A percentile compares a stretch with the other conserved stretches of the same genome.
Conservation (phyloP, 2,888 invertebrate species). For the Alsophila aescularia region DNA sequence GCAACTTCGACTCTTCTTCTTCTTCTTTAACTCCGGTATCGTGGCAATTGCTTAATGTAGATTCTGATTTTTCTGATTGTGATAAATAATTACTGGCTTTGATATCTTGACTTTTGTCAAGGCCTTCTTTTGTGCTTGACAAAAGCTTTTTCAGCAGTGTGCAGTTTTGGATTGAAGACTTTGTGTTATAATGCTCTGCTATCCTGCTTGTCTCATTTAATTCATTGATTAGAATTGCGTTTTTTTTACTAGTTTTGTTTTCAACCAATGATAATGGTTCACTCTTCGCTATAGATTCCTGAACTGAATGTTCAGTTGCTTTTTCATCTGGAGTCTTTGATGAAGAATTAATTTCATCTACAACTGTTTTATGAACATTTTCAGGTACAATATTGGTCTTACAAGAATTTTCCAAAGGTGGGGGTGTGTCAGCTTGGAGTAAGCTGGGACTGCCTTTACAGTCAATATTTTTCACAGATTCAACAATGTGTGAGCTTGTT, state of each 20-base stretch:
- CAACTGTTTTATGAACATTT: conserved; percentile 6
- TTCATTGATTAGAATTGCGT: conserved; percentile 25
- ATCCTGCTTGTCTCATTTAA: conserved; percentile 23
- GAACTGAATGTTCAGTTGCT: conserved; percentile 5
- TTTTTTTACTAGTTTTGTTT: conserved; percentile 23
- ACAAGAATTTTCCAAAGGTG: conserved; percentile 13
- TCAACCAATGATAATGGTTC: conserved; percentile 10
- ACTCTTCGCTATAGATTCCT: conserved; percentile 9
- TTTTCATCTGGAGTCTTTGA: conserved; percentile 4
- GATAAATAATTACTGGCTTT: conserved; percentile 47
- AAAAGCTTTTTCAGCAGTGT: conserved; percentile 74
- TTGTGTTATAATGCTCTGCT: conserved; percentile 25
- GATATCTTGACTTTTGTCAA: conserved; percentile 51
- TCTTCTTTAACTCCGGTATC: conserved; percentile 37
- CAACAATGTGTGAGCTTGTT: conserved; percentile 5
- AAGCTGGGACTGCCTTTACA: conserved; percentile 28
- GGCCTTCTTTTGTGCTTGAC: conserved; percentile 66
- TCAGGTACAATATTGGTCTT: conserved; percentile 30
- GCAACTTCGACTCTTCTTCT: conserved; percentile 19
- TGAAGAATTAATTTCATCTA: conserved; percentile 23
- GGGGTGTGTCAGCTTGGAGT: conserved; percentile 1
- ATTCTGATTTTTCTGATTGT: conserved; percentile 44
- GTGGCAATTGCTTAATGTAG: conserved; percentile 39
- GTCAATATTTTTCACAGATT: conserved; percentile 24
- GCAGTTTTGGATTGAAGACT: conserved; percentile 65